Evolutionary conservation across 2,797 vertebrate species (phyloP).

Genomic region (Mareca strepera): DNA sequence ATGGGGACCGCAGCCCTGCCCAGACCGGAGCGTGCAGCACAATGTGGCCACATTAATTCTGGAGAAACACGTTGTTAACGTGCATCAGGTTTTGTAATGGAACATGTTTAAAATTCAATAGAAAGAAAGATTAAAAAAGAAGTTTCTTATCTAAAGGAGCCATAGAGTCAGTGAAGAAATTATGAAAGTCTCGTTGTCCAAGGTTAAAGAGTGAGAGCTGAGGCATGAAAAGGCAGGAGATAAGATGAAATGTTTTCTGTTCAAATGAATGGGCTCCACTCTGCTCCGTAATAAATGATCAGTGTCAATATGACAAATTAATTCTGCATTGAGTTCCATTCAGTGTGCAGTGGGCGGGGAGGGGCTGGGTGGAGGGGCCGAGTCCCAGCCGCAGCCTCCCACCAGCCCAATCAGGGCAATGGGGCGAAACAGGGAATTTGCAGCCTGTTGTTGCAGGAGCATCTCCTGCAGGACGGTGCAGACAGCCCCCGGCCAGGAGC

Average conservation of each 20-base stretch:
- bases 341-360: background rate
- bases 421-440: background rate
- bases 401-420: accelerated
- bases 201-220: constrained; percentile 74
- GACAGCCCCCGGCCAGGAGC: background rate
- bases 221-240: constrained; percentile 72
- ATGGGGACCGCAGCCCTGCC: background rate
- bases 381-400: background rate
- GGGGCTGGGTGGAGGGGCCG: background rate
- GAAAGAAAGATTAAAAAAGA: constrained; percentile 64
- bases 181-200: constrained; percentile 72
- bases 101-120: constrained; percentile 66
- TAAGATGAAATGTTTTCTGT: constrained; percentile 75
- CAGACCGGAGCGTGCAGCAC: background rate
- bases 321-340: constrained; percentile 59
- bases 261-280: constrained; percentile 75
- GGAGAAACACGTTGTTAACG: background rate
- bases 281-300: constrained; percentile 71
- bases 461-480: accelerated
- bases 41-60: background rate
- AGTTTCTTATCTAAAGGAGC: constrained; percentile 73
- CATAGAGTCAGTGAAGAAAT: constrained; percentile 64
- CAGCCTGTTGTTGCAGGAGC: accelerated
- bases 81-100: constrained; percentile 49
- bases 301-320: constrained; percentile 78